Base-by-base conservation (phyloP, 2,113 vertebrate genomes). In the Channa argus region DNA sequence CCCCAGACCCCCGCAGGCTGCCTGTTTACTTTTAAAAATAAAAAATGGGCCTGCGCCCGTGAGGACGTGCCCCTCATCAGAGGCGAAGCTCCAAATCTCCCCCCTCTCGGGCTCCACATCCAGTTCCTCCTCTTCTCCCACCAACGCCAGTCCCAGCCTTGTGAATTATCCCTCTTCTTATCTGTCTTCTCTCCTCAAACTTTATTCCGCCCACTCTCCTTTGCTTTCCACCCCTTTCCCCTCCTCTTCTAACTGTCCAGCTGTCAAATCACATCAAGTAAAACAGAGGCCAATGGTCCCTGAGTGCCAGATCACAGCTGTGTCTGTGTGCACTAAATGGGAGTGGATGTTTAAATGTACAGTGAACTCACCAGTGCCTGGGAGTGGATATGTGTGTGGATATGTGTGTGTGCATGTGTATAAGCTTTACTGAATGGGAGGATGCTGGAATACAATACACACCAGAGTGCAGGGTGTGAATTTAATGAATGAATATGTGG, bases 1-100 rank as follows among this genome's bases (percentile, higher is more conserved):
- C 97, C 83, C 95, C 95, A 95, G 97, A 98, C 96, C 98, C 96
- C 96, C 96, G 90, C 94, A 94, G 95, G 95, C 96, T 91, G 92
- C 96, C 92, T 99, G 97, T 99, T 99, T 99, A 99, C 96, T 97
- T 97, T 97, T 95, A 96, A 94, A 95, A 96, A 96, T 96, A 97
- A 97, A 97, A 98, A 98, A 97, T 96, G 95, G 95, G 95, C 96
- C 95, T 93, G 95, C 95, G 93, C 92, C 92, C 90, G 85, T 85
- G 93, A 94, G 94, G 93, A 94, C 94, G 91, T 94, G 92, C 93
- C 93, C 89, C 86, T 62, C 47, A 38, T 92, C 91, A 94, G 86
- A 90, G 80, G 82, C 86, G 47, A 78, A 71, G 46, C 50, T 71
- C 76, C 81, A 72, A 53, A 51, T 71, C 43, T 61, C 36, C 34